Conservation (phyloP, 2,797 vertebrate genomes). For the Gymnodraco acuticeps region DNA sequence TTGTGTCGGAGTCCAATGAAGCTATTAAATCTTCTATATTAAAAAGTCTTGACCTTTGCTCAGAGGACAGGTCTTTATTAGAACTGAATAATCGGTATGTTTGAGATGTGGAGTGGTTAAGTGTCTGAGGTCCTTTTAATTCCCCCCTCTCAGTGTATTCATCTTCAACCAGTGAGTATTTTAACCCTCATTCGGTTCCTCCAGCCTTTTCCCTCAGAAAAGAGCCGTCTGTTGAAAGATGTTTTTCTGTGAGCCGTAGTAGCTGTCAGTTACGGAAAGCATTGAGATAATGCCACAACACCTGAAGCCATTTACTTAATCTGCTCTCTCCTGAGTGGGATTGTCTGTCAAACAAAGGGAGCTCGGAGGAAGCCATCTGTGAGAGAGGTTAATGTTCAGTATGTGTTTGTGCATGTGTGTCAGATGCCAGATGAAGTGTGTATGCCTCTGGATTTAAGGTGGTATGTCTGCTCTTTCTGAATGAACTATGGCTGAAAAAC, state of each 20-base stretch:
- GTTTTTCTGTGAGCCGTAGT: constrained; percentile 50
- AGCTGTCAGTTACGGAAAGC: constrained; percentile 58
- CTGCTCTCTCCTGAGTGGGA: constrained; percentile 76
- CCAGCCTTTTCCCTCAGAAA: constrained; percentile 3
- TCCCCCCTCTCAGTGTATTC: background rate
- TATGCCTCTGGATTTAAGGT: constrained; percentile 52
- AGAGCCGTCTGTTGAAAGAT: constrained; percentile 41
- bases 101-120: background rate
- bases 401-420: constrained; percentile 67
- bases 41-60: constrained; percentile 20
- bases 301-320: constrained; percentile 76
- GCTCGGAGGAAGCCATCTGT: constrained; percentile 47
- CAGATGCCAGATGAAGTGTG: constrained; percentile 36
- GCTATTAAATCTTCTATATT: background rate
- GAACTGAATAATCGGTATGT: background rate
- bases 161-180: constrained; percentile 10
- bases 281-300: constrained; percentile 66
- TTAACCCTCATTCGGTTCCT: background rate
- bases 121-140: constrained; percentile 10
- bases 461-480: constrained; percentile 45
- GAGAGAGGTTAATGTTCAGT: constrained; percentile 42
- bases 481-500: constrained; percentile 21
- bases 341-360: constrained; percentile 88
- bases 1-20: constrained; percentile 12
- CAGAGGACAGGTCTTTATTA: background rate